Base-by-base conservation (phyloP, 2,888 invertebrate species). In the Drosophila atripex region DNA sequence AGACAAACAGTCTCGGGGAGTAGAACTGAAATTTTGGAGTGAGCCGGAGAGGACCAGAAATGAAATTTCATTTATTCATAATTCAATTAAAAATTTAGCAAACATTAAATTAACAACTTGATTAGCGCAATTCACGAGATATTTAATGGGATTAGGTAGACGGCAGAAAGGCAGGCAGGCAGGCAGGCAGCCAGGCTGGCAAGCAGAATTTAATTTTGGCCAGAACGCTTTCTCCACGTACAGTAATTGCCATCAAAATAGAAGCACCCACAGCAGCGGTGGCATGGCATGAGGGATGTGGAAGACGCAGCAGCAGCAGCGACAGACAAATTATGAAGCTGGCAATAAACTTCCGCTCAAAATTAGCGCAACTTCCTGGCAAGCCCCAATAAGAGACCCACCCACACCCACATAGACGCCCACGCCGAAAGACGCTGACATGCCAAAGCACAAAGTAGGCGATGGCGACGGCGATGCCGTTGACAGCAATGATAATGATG, bases 291-390 rank as follows among this genome's bases (percentile, higher is more conserved):
- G n/a, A 52, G 39, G 45, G 25, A 35, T 47, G 12, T 25, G 41
- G 30, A 25, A 56, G 45, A 45, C 46, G 12, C 53, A 45, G 21
- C 69, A 54, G 58, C 39, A 21, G 18, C 50, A 65, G 52, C 56
- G 68, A 52, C 73, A 69, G 76, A 80, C 80, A 83, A 83, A 80
- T 80, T 83, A 75, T 83, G 77, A 78, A 80, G 73, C 73, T 71
- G 73, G 84, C 80, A 80, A 84, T 78, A 84, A 83, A 77, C 84
- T 80, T 83, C 84, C 80, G 84, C 78, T 76, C 66, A 49, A 80
- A 80, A 83, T 80, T 80, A 80, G 75, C 77, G 58, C 75, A 66
- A 77, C 79, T 80, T 80, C 80, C 78, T 80, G 80, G 63, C 71
- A 72, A 71, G 75, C 73, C 71, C 66, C 60, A 49, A 66, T 72